Evolutionary conservation across 2,113 vertebrate species (phyloP).

Genomic region (Emydura subglobosa): DNA sequence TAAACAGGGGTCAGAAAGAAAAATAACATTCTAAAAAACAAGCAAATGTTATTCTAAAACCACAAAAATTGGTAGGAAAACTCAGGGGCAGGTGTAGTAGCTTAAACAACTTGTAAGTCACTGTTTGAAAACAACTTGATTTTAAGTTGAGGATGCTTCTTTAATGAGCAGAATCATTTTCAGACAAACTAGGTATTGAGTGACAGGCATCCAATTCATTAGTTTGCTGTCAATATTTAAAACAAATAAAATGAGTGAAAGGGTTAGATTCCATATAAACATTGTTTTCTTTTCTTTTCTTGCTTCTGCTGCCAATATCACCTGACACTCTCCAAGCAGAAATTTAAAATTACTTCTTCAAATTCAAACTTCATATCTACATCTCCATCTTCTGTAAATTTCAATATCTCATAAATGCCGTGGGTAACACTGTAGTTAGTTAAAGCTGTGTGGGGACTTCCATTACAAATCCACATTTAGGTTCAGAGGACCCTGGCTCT

Average conservation of each 20-base stretch:
- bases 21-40: no score
- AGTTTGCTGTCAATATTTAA: not conserved
- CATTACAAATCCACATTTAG: not conserved
- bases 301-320: not conserved
- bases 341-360: not conserved
- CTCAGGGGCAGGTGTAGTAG: no score
- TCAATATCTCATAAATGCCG: not conserved
- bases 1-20: no score
- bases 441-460: not conserved
- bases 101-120: no score
- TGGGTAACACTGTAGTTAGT: not conserved
- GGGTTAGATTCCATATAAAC: not conserved
- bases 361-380: not conserved
- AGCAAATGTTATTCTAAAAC: no score
- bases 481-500: not conserved
- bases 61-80: no score
- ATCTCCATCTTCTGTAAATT: not conserved
- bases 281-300: not conserved
- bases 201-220: not conserved
- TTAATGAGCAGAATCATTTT: no score
- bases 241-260: not conserved
- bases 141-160: no score
- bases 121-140: no score
- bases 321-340: not conserved
- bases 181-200: no score